Conservation (phyloP, 2,797 vertebrate species). For the Menidia menidia region DNA sequence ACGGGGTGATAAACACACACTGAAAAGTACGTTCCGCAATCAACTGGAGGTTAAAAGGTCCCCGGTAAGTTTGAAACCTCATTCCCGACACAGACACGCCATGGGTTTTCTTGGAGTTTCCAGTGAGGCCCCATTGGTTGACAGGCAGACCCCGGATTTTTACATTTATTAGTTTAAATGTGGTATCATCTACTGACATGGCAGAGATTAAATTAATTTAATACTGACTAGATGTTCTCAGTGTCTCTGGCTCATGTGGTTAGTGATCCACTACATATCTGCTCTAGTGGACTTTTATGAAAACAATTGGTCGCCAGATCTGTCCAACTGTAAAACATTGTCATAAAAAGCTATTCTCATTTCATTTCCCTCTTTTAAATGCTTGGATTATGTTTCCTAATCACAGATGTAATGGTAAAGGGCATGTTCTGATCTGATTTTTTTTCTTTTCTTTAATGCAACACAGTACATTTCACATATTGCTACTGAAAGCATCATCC, state of each 20-base stretch:
- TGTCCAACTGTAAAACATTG: neutral
- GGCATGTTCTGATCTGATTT: too few relatives aligned
- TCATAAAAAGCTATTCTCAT: neutral
- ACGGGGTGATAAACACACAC: neutral
- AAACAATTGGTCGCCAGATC: neutral
- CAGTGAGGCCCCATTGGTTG: neutral
- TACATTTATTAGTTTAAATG: neutral
- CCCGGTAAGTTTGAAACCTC: neutral
- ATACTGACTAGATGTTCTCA: neutral
- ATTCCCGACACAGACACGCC: too few relatives aligned
- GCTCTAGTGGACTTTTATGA: too few relatives aligned
- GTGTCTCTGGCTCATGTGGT: neutral
- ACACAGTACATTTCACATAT: neutral
- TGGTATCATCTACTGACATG: neutral
- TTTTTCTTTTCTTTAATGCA: neutral
- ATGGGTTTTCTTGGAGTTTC: neutral
- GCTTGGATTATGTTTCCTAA: too few relatives aligned
- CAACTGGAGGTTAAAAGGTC: slow-evolving; percentile 1
- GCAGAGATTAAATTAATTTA: neutral
- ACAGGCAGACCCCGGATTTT: neutral
- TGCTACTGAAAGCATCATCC: slow-evolving; percentile 11
- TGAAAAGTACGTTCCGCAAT: neutral
- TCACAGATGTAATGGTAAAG: too few relatives aligned
- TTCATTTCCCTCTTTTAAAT: too few relatives aligned
- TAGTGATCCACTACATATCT: neutral